These are phyloP conservation scores for Brachymystax lenok DNA, from an alignment of 2,797 vertebrate species.

Conservation along the genomic window DNA sequence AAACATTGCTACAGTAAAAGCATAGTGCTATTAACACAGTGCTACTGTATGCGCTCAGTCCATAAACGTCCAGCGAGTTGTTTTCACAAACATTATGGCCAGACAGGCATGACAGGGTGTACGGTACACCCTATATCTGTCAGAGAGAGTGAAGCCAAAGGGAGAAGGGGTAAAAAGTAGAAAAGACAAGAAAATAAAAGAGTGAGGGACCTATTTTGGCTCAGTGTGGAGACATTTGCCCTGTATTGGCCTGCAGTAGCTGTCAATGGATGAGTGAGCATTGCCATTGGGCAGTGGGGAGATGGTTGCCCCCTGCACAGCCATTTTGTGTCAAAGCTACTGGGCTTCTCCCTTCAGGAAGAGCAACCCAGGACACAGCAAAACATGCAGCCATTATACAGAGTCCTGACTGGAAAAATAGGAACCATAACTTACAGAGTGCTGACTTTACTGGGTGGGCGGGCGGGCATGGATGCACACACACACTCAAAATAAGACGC, in stretches of 20 bases:
- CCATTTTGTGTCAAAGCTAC: not conserved
- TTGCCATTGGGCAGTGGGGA: not conserved
- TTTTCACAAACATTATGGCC: not conserved
- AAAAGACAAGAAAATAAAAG: too few relatives aligned
- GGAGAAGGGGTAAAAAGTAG: too few relatives aligned
- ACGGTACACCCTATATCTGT: not conserved
- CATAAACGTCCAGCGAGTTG: not conserved
- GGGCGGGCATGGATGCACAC: not conserved
- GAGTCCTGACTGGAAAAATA: not conserved
- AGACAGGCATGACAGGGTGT: not conserved
- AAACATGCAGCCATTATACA: not conserved
- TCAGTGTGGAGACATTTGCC: not conserved
- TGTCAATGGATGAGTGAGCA: not conserved
- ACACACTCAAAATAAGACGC: not conserved
- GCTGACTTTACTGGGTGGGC: too few relatives aligned
- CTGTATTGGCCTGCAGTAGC: not conserved
- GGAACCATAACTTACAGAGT: not conserved
- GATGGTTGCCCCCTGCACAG: not conserved
- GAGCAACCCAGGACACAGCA: not conserved
- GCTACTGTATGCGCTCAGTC: not conserved
- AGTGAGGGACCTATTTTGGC: not conserved
- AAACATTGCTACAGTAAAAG: not conserved
- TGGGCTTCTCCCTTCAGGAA: not conserved
- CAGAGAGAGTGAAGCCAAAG: not conserved
- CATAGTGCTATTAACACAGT: not conserved